Percentiles rank a stretch among this genome's conserved stretches.
Evolutionary conservation across 1,140 invertebrate genomes (phyloP).

Genomic region (Mizuhopecten yessoensis): DNA sequence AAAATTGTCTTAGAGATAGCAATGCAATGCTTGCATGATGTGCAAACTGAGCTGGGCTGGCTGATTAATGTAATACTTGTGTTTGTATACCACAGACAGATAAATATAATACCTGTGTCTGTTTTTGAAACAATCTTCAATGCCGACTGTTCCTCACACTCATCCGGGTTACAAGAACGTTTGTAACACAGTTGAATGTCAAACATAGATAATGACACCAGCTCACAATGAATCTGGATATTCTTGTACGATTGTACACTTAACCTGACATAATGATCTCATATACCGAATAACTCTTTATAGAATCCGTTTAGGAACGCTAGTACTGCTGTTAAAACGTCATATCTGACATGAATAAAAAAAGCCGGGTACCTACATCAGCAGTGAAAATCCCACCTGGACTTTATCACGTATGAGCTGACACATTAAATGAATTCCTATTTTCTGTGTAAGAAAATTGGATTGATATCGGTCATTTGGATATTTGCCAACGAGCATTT

Average conservation of each 20-base stretch:
- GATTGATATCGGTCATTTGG: no score
- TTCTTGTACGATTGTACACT: neutral
- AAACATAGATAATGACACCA: neutral
- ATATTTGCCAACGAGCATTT: no score
- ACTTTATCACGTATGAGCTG: no score
- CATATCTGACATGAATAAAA: neutral
- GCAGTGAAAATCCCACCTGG: no score
- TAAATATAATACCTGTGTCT: no score
- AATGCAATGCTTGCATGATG: neutral
- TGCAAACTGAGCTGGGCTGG: neutral
- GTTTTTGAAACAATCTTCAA: no score
- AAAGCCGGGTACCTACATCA: no score
- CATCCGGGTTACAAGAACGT: neutral
- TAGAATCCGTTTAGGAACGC: neutral
- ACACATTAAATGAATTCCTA: no score
- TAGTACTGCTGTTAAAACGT: neutral
- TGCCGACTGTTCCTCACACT: neutral
- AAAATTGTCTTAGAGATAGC: neutral
- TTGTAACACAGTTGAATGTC: neutral
- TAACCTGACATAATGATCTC: neutral
- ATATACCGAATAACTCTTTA: neutral
- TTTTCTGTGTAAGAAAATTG: no score
- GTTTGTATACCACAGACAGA: neutral
- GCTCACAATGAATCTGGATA: neutral
- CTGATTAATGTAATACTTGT: neutral